Conservation (phyloP, 2,113 vertebrate species). For the Mustelus asterias region DNA sequence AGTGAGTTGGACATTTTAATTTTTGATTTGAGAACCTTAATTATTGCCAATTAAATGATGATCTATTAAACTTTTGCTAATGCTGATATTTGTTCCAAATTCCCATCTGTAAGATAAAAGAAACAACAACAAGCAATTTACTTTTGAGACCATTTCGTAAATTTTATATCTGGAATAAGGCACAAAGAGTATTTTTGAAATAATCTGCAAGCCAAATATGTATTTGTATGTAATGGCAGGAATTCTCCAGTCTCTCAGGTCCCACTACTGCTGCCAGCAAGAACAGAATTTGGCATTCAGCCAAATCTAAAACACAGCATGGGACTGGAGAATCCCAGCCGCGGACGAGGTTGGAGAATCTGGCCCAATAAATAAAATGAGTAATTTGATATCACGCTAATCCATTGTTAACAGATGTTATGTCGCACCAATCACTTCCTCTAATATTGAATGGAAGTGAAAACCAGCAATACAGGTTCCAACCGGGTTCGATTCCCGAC, state of each 20-base stretch:
- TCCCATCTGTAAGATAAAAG: background rate
- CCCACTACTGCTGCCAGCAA: too few species aligned
- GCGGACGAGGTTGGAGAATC: too few species aligned
- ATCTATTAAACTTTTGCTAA: background rate
- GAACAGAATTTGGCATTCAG: too few species aligned
- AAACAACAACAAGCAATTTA: background rate
- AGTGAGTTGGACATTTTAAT: background rate
- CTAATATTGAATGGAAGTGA: background rate
- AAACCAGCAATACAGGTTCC: background rate
- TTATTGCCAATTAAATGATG: background rate
- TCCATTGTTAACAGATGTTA: background rate
- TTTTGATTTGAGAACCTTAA: background rate
- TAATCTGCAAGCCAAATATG: background rate
- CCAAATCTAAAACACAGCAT: too few species aligned
- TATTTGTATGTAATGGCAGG: background rate
- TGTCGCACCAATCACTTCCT: background rate
- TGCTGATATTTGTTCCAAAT: background rate
- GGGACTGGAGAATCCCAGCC: too few species aligned
- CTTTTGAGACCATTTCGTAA: background rate
- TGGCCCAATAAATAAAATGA: background rate
- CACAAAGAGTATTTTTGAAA: background rate
- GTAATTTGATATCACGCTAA: background rate
- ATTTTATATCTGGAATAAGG: background rate
- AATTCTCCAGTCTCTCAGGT: too few species aligned
- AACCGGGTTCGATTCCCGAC: too few species aligned